phyloP scores from a whole-genome alignment of 2,113 vertebrate species.

The Calonectris borealis region DNA sequence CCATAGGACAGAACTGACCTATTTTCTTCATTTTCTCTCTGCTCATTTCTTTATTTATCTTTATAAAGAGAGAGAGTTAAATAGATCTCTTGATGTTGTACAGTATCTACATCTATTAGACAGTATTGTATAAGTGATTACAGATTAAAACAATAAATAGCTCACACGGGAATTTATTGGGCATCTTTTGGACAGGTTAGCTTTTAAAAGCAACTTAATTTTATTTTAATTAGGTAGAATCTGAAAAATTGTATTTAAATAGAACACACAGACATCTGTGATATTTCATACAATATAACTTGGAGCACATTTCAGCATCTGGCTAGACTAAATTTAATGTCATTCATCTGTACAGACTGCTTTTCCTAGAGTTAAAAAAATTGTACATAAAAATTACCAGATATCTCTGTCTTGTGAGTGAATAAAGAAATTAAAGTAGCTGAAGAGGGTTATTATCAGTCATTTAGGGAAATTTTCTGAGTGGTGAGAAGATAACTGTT shows the following conservation, averaged over 20 bases:
- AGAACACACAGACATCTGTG: neutral
- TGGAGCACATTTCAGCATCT: neutral
- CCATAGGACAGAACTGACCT: neutral
- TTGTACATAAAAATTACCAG: neutral
- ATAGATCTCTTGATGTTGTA: neutral
- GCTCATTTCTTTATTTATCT: neutral
- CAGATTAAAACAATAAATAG: neutral
- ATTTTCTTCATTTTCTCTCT: neutral
- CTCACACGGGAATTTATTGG: neutral
- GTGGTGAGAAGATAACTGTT: neutral
- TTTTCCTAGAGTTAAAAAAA: neutral
- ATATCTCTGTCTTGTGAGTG: neutral
- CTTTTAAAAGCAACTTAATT: neutral
- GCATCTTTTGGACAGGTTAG: neutral
- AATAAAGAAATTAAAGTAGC: neutral
- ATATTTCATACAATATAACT: neutral
- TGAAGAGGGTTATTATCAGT: neutral
- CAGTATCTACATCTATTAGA: neutral
- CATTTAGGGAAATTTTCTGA: neutral
- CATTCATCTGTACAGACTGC: neutral
- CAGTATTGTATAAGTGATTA: neutral
- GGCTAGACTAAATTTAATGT: neutral
- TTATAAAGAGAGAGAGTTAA: neutral
- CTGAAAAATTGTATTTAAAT: neutral
- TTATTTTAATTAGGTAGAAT: neutral